Percentiles rank a stretch among this genome's conserved stretches.
Evolutionary conservation across 2,888 invertebrate genomes (phyloP).

Genomic region (Myopa testacea): DNA sequence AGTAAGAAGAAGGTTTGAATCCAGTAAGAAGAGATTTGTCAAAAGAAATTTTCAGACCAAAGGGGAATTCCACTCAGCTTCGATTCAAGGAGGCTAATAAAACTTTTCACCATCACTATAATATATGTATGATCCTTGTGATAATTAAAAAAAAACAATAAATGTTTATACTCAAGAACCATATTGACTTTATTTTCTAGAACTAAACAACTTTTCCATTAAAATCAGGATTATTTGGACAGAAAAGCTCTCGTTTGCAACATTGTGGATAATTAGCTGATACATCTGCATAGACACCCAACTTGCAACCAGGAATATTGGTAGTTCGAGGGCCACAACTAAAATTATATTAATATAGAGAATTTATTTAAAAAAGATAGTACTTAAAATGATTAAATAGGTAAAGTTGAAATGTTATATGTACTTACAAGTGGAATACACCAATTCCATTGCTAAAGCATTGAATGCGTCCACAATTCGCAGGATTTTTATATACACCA

Average conservation of each 20-base stretch:
- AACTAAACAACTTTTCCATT: not conserved
- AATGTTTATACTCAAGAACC: no score
- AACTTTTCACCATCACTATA: no score
- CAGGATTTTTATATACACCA: not conserved
- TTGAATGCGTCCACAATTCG: not conserved
- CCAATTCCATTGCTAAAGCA: not conserved
- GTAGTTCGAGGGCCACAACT: conserved; percentile 11
- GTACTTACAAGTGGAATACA: not conserved
- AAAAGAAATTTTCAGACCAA: no score
- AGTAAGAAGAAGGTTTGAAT: no score
- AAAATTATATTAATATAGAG: not conserved
- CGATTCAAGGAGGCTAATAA: no score
- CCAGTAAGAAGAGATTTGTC: no score
- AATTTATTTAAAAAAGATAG: not conserved
- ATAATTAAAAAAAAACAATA: no score
- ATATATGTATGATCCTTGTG: no score
- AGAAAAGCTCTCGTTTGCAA: conserved; percentile 27
- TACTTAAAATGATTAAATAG: no score
- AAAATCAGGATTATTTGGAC: conserved; percentile 20
- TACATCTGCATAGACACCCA: conserved; percentile 41
- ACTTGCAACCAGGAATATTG: conserved; percentile 34
- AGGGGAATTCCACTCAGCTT: no score
- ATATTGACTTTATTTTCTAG: no score
- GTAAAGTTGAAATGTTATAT: not conserved
- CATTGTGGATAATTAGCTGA: conserved; percentile 39